Base-by-base conservation (phyloP, 2,888 invertebrate genomes). In the Elysia crispata region DNA sequence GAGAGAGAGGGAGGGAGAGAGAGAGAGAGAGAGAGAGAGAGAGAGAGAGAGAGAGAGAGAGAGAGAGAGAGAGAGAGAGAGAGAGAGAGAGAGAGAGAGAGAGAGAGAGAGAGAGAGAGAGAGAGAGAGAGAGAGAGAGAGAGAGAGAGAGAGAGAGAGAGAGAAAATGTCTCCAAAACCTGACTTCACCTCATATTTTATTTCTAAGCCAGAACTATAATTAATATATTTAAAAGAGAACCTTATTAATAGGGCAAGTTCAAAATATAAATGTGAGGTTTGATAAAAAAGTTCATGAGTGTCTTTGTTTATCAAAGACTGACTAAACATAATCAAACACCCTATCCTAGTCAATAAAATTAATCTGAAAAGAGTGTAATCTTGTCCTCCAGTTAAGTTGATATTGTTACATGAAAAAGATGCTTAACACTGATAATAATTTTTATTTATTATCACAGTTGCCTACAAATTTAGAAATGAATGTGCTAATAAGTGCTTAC, bases 401-500 rank as follows among this genome's bases (percentile, higher is more conserved):
- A n/a, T n/a, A n/a, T n/a, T n/a, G n/a, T n/a, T n/a, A n/a, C n/a
- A n/a, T n/a, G n/a, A n/a, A n/a, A n/a, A n/a, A n/a, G n/a, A n/a
- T n/a, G n/a, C n/a, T n/a, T n/a, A n/a, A n/a, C n/a, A n/a, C n/a
- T n/a, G n/a, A n/a, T n/a, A n/a, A n/a, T n/a, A n/a, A n/a, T n/a
- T n/a, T n/a, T n/a, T n/a, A 41, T 11, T 41, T 11, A 41, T 41
- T 41, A 41, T 6, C 41, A 41, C 3, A 41, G 41, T 11, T 6
- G 11, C 41, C 41, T 6, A 6, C 3, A 41, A 41, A 41, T 6
- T 41, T 6, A 6, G 41, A 41, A 41, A 41, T 41, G 11, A 41
- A 41, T 41, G 11, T 41, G 41, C 41, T 41, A 6, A 6, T 41
- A 41, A 41, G 11, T 41, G 3, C 41, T 41, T 41, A 92, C 91